Conservation (phyloP, 2,888 invertebrate genomes). For the Ormyrus labotus region DNA sequence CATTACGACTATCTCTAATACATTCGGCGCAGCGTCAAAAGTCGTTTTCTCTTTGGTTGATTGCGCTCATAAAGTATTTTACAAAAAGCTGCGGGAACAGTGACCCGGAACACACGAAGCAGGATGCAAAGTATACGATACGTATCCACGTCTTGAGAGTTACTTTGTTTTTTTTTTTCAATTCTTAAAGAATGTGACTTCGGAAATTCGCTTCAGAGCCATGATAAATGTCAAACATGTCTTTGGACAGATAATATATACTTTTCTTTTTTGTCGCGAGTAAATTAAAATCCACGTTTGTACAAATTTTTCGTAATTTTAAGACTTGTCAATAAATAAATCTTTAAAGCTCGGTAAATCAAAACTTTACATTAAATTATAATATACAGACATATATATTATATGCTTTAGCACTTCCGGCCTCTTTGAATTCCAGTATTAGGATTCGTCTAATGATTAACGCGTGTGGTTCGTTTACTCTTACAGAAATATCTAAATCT, state of each 20-base stretch:
- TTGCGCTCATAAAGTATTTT: conserved; percentile 47
- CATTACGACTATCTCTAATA: conserved; percentile 17
- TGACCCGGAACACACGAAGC: conserved; percentile 22
- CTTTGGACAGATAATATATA: conserved; percentile 25
- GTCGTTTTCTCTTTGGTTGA: conserved; percentile 56
- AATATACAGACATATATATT: conserved; percentile 12
- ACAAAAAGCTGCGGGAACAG: conserved; percentile 36
- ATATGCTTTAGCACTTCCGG: conserved; percentile 45
- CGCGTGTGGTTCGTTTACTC: background rate
- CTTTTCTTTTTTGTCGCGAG: background rate
- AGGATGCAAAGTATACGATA: conserved; percentile 36
- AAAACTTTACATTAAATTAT: background rate
- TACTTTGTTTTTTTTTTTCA: background rate
- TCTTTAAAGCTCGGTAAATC: background rate
- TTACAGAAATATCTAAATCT: conserved; percentile 27
- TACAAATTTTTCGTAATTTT: background rate
- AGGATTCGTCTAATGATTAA: conserved; percentile 13
- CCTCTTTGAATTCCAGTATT: conserved; percentile 10
- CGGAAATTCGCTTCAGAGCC: background rate
- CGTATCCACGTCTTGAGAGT: conserved; percentile 32
- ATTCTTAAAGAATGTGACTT: background rate
- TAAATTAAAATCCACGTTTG: conserved; percentile 9
- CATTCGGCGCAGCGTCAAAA: conserved; percentile 6
- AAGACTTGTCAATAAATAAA: background rate
- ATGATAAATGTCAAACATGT: conserved; percentile 2